Percentiles rank a stretch among this genome's conserved stretches.
Conservation (phyloP, 2,797 vertebrate species). For the Chiloscyllium punctatum region DNA sequence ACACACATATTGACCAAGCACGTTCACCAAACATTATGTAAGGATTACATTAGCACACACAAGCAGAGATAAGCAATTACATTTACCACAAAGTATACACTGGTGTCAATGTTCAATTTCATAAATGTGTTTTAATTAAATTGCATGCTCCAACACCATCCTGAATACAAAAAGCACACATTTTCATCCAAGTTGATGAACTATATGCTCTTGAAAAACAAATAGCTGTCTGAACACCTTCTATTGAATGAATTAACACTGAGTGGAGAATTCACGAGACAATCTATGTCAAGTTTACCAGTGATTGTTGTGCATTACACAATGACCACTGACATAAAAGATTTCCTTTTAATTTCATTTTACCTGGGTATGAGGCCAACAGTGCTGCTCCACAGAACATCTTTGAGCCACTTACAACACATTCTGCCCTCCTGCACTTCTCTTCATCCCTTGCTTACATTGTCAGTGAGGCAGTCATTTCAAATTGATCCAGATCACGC, state of each 20-base stretch:
- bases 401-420: too few relatives aligned
- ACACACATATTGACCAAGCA: too few relatives aligned
- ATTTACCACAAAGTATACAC: neutral
- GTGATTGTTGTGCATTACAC: neutral
- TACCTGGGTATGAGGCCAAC: neutral
- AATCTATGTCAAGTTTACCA: neutral
- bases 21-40: neutral
- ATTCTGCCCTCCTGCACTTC: too few relatives aligned
- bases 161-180: neutral
- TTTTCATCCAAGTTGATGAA: neutral
- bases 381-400: neutral
- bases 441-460: too few relatives aligned
- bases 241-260: neutral
- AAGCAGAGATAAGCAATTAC: neutral
- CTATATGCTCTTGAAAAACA: neutral
- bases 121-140: neutral
- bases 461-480: too few relatives aligned
- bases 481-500: too few relatives aligned
- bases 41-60: neutral
- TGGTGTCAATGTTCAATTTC: neutral
- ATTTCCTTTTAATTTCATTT: neutral
- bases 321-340: neutral
- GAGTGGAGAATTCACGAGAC: neutral
- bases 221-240: neutral
- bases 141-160: neutral